These are phyloP conservation scores for Alectoris magna DNA, from an alignment of 2,797 vertebrate genomes.

Conservation along the genomic window DNA sequence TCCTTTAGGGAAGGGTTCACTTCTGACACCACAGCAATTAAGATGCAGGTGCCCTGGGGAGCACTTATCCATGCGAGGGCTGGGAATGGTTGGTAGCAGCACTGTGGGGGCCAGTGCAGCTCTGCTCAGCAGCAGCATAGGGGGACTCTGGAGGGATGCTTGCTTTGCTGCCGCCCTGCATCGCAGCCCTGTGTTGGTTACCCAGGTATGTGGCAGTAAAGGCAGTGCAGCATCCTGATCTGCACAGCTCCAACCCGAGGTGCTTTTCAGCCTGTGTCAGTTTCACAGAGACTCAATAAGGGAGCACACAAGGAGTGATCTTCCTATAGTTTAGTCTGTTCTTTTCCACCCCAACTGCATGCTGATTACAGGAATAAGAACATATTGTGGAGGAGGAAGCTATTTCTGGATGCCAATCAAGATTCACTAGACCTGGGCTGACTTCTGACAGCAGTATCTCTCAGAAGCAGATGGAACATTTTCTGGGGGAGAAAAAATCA, in stretches of 20 bases:
- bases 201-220: accelerated
- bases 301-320: background rate
- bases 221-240: background rate
- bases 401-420: slow-evolving; percentile 68
- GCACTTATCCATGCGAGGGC: background rate
- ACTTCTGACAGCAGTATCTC: slow-evolving; percentile 56
- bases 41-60: background rate
- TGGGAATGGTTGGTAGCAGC: background rate
- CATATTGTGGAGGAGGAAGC: slow-evolving; percentile 43
- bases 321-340: background rate
- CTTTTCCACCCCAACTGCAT: background rate
- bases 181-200: accelerated
- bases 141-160: background rate
- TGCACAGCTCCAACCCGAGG: background rate
- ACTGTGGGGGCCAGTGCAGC: background rate
- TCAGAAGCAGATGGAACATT: slow-evolving; percentile 60
- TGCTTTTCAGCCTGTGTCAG: background rate
- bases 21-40: accelerated
- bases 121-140: background rate
- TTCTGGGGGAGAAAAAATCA: background rate
- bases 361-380: background rate
- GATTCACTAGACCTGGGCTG: slow-evolving; percentile 46
- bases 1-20: background rate
- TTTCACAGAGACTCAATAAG: background rate
- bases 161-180: background rate